Evolutionary conservation across 2,113 vertebrate genomes (phyloP).

Genomic region (Mirza zaza): DNA sequence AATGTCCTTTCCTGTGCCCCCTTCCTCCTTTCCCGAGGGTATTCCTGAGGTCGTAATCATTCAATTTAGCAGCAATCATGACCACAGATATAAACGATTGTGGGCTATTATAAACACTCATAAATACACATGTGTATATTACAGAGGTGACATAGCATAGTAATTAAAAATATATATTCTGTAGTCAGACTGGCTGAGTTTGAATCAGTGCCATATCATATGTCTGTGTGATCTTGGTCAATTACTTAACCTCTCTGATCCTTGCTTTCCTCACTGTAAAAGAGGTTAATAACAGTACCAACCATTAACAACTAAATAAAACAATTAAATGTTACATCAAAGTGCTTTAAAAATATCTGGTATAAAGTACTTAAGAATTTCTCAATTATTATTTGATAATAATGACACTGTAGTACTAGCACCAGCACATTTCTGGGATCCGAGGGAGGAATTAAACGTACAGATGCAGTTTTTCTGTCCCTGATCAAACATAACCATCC

Average conservation of each 20-base stretch:
- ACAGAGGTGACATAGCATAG: fast-evolving
- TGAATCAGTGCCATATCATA: not conserved
- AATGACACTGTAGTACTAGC: not conserved
- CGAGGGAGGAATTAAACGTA: not conserved
- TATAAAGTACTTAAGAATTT: not conserved
- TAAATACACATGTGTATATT: not conserved
- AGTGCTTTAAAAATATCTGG: not conserved
- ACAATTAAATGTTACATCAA: not conserved
- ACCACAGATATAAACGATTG: not conserved
- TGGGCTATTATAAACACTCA: not conserved
- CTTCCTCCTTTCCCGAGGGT: not conserved
- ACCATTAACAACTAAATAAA: not conserved
- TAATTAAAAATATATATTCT: not conserved
- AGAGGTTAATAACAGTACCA: not conserved
- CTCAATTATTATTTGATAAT: not conserved
- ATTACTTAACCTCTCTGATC: not conserved
- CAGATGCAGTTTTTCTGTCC: not conserved
- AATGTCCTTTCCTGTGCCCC: no score
- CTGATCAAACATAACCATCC: not conserved
- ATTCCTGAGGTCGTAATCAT: not conserved
- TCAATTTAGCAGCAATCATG: not conserved
- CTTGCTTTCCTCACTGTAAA: not conserved
- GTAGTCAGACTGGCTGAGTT: not conserved
- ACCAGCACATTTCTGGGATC: not conserved
- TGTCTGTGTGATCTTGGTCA: not conserved